These are phyloP conservation scores for Picus viridis DNA, from an alignment of 2,797 vertebrate genomes.

Conservation along the genomic window DNA sequence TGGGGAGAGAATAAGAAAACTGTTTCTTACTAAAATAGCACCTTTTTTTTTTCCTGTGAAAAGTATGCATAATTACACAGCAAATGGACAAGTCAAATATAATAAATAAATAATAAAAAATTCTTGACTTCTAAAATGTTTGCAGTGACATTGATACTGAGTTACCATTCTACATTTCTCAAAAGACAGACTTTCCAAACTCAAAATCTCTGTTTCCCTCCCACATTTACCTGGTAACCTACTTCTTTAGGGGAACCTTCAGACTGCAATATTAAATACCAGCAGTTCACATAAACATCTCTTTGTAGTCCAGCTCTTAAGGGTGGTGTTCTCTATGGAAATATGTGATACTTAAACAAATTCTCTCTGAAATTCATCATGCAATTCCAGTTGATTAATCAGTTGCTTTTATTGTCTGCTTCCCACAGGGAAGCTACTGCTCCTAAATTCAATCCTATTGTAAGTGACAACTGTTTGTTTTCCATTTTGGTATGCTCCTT, in stretches of 20 bases:
- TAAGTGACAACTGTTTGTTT: not conserved
- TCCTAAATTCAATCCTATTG: not conserved
- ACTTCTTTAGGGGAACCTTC: not conserved
- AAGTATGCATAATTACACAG: not conserved
- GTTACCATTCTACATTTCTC: not conserved
- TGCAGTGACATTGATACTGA: not conserved
- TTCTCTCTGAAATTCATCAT: not conserved
- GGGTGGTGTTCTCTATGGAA: not conserved
- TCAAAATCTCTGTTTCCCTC: not conserved
- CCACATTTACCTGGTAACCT: accelerated
- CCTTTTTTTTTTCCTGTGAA: not conserved
- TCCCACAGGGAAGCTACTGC: not conserved
- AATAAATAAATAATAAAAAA: not conserved
- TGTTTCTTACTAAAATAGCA: not conserved
- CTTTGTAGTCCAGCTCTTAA: not conserved
- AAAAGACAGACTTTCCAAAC: not conserved
- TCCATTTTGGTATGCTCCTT: not conserved
- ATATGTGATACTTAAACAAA: not conserved
- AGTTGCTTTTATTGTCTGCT: not conserved
- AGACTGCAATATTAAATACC: not conserved
- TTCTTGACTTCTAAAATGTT: not conserved
- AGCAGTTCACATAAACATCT: not conserved
- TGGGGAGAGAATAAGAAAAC: not conserved
- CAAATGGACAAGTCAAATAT: not conserved
- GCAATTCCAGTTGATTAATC: not conserved